These are phyloP conservation scores for Enteromius mattozi DNA, from an alignment of 2,797 vertebrate genomes.

Conservation along the genomic window DNA sequence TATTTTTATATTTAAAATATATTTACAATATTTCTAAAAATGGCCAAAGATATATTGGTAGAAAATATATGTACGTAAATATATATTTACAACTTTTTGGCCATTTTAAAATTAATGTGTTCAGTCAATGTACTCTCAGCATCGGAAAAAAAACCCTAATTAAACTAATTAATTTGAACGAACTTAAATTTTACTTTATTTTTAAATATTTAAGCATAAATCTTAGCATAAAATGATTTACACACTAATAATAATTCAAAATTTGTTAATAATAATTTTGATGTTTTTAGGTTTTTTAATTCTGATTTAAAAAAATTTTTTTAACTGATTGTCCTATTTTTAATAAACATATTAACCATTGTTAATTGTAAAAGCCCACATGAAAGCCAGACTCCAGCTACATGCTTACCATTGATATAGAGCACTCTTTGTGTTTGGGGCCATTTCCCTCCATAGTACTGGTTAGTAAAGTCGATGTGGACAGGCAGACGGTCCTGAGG, in stretches of 20 bases:
- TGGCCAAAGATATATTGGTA: no score
- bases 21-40: no score
- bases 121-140: neutral
- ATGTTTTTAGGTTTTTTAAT: neutral
- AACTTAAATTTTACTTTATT: neutral
- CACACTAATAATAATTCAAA: neutral
- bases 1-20: no score
- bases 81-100: neutral
- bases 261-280: neutral
- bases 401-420: conserved; percentile 83
- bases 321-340: neutral
- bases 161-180: no score
- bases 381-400: neutral
- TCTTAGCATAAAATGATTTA: neutral
- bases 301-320: no score
- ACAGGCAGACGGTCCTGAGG: conserved; percentile 67
- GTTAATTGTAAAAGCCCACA: neutral
- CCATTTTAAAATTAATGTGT: neutral
- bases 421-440: conserved; percentile 78
- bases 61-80: no score
- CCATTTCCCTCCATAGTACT: conserved; percentile 79
- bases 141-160: no score
- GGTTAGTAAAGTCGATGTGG: conserved; percentile 80
- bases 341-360: neutral
- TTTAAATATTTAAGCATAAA: neutral